Conservation (phyloP, 2,113 vertebrate species). For the Gavialis gangeticus region DNA sequence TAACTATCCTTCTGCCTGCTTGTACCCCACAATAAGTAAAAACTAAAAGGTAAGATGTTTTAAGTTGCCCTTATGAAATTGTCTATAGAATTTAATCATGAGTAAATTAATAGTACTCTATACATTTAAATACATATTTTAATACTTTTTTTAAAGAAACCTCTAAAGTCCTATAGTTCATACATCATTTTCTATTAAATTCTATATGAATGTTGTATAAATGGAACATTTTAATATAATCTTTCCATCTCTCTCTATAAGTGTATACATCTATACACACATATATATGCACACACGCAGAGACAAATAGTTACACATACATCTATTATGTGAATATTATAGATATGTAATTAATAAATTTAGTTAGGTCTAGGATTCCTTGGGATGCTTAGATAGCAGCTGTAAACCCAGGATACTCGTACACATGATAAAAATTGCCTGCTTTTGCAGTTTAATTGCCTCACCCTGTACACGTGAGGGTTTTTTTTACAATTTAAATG, state of each 20-base stretch:
- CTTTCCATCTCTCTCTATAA: no score
- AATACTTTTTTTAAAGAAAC: background rate
- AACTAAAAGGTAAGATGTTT: background rate
- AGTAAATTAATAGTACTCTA: background rate
- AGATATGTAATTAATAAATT: background rate
- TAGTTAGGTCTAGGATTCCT: background rate
- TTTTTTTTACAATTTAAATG: no score
- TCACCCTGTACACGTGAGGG: no score
- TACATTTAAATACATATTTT: background rate
- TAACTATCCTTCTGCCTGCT: no score
- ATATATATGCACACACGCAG: no score
- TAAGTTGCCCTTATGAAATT: background rate
- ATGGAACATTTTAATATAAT: background rate
- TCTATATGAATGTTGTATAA: background rate
- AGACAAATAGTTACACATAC: no score
- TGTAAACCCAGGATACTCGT: background rate
- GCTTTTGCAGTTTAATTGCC: no score
- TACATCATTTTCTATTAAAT: background rate
- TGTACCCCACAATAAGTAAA: no score
- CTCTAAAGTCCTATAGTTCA: background rate
- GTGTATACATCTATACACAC: rapidly evolving
- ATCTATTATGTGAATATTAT: no score
- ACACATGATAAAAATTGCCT: no score
- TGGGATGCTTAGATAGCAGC: slow-evolving; percentile 8
- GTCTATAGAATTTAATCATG: background rate